Conservation (phyloP, 2,888 invertebrate genomes). For the Cephalotes varians region DNA sequence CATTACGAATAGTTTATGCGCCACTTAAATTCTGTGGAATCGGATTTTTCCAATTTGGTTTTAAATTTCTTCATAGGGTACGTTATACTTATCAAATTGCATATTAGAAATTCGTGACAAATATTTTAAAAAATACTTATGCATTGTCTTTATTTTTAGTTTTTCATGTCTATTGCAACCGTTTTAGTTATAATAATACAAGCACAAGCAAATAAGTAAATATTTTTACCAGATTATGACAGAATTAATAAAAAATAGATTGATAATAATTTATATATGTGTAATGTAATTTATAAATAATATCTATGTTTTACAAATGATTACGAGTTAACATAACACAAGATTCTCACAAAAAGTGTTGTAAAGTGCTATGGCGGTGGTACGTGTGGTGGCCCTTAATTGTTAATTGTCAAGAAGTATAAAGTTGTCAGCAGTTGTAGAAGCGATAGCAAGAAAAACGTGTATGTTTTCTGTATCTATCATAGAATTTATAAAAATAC, state of each 20-base stretch:
- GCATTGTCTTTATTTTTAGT: slow-evolving; percentile 1
- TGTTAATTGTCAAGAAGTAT: too few species aligned
- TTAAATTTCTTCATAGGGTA: neutral
- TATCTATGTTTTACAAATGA: too few species aligned
- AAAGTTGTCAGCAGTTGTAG: too few species aligned
- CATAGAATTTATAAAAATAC: too few species aligned
- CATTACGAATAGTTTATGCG: neutral
- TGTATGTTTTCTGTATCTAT: too few species aligned
- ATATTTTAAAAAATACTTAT: neutral
- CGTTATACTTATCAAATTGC: neutral
- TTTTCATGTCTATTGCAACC: neutral
- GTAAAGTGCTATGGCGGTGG: too few species aligned
- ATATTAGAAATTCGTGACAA: neutral
- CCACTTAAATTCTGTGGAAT: neutral
- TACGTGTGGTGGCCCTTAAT: too few species aligned
- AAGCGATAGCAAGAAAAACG: too few species aligned
- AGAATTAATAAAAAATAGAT: neutral
- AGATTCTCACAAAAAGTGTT: too few species aligned
- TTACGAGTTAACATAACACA: too few species aligned
- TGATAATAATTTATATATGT: neutral
- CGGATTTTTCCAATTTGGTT: neutral
- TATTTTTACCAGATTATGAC: neutral
- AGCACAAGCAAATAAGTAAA: neutral
- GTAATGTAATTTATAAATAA: neutral
- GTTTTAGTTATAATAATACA: slow-evolving; percentile 15